Evolutionary conservation across 1,140 invertebrate species (phyloP).

Genomic region (Camponotus floridanus): DNA sequence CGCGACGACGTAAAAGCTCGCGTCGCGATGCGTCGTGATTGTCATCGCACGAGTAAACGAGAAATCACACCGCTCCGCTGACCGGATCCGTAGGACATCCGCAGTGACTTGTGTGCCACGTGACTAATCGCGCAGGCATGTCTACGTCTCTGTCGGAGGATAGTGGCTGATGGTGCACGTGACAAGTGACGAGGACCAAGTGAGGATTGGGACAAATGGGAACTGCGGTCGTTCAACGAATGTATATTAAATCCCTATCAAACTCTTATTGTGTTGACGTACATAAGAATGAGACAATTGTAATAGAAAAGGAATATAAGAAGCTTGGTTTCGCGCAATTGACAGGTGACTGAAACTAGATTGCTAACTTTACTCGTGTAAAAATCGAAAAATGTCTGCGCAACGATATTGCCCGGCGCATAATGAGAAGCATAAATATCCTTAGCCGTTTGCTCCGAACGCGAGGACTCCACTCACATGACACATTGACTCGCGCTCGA

Average conservation of each 20-base stretch:
- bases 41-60: constrained; percentile 57
- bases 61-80: constrained; percentile 59
- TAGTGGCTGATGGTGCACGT: constrained; percentile 13
- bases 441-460: background rate
- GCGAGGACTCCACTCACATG: background rate
- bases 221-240: background rate
- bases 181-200: constrained; percentile 3
- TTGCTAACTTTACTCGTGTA: background rate
- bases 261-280: background rate
- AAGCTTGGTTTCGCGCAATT: background rate
- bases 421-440: background rate
- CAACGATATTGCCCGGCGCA: constrained; percentile 2
- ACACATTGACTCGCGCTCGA: background rate
- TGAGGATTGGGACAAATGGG: constrained; percentile 2
- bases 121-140: background rate
- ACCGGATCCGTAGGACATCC: constrained; percentile 47
- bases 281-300: background rate
- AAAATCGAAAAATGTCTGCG: background rate
- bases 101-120: constrained; percentile 45
- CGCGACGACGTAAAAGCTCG: constrained; percentile 73
- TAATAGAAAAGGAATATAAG: background rate
- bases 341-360: background rate
- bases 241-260: background rate
- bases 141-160: background rate
- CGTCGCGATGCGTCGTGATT: constrained; percentile 66